Evolutionary conservation across 1,140 invertebrate genomes (phyloP), one percentile per base, ranked within the genome.

Genomic region (Teleogryllus occipitalis): DNA sequence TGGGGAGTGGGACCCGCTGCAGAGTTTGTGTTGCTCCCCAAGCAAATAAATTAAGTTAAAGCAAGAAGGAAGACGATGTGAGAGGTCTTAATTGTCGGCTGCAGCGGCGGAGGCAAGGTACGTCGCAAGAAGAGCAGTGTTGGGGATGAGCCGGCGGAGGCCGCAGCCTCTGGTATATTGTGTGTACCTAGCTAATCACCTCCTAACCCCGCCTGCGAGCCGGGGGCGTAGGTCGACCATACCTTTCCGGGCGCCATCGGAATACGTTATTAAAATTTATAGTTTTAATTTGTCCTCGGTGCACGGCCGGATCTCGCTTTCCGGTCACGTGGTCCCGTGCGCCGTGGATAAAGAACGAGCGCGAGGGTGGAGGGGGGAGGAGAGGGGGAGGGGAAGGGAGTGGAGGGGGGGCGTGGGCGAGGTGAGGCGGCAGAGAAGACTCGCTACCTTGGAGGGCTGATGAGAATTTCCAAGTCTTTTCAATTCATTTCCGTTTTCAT

Each of bases 261-360:
- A 73, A 78, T 74, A 27, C 65, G 78, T 78, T 78, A 78, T 78
- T 78, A 78, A 78, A 78, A 78, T 78, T 78, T 78, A 78, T 78
- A 27, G 78, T 78, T 78, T 78, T 78, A 78, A 78, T 78, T 78
- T 78, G 78, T 78, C 54, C 15, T 14, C 18, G 77, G 46, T 78
- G 14, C 47, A 10, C 54, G 54, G 54, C 22, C 39, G 27, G 7
- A 78, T 78, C 78, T 72, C 65, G 21, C 21, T 72, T 74, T 12
- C 78, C n/a, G 73, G 78, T 78, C 78, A 78, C 78, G 78, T 78
- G 78, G 21, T 21, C n/a, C 8, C 14, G 15, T 49, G 48, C 46
- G 21, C 21, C 46, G 65, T 46, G 72, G n/a, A 47, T 78, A 78
- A 78, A 78, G 78, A 74, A 65, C 54, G 48, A 73, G 27, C 39